Conservation (phyloP, 2,113 vertebrate species). For the Melanerpes formicivorus region DNA sequence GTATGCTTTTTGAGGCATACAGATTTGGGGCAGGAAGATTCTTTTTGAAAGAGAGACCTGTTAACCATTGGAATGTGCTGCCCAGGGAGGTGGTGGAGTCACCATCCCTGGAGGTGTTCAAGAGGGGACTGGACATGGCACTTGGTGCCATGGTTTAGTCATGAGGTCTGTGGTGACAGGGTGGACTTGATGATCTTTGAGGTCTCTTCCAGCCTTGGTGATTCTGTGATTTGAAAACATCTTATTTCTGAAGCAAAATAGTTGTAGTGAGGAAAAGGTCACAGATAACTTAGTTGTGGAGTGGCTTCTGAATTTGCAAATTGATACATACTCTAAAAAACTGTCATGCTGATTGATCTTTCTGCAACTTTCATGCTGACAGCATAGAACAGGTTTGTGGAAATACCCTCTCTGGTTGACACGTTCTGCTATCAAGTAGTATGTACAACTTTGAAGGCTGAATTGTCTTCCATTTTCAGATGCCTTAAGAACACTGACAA, state of each 20-base stretch:
- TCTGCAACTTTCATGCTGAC: not conserved
- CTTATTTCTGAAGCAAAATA: not conserved
- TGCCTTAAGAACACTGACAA: not conserved
- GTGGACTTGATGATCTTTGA: too few relatives aligned
- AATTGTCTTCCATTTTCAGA: constrained; percentile 1
- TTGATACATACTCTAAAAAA: not conserved
- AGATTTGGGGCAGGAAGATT: not conserved
- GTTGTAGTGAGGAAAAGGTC: not conserved
- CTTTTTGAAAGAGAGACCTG: not conserved
- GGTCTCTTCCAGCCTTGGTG: too few relatives aligned
- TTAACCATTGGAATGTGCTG: too few relatives aligned
- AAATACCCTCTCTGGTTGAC: not conserved
- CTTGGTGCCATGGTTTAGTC: too few relatives aligned
- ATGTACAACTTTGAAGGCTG: not conserved
- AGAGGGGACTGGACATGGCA: too few relatives aligned
- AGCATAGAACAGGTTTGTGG: not conserved
- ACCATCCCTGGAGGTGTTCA: too few relatives aligned
- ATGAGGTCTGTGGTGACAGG: too few relatives aligned
- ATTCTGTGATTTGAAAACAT: not conserved
- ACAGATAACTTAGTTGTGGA: not conserved
- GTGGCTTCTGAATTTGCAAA: not conserved
- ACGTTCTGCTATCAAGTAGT: not conserved
- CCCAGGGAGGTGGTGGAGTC: too few relatives aligned
- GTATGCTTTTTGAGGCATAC: not conserved
- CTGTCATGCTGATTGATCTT: not conserved